phyloP scores from a whole-genome alignment of 2,113 vertebrate species.

The Choloepus hoffmanni region DNA sequence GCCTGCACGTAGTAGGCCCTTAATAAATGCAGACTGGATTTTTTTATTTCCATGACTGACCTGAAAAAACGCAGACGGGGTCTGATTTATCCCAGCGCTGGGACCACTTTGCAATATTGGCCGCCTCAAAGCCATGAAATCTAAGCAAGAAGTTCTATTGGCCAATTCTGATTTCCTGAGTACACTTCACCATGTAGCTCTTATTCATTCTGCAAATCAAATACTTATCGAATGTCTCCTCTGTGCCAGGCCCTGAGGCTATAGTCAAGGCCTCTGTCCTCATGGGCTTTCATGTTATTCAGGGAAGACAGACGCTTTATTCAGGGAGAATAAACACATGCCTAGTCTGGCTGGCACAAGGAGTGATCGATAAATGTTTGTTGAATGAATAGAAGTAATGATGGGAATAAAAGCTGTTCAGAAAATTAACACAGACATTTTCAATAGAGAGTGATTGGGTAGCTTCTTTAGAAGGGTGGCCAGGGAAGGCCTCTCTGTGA shows the following conservation, averaged over 20 bases:
- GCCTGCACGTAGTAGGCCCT: neutral
- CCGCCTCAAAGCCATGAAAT: neutral
- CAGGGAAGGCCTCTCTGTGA: neutral
- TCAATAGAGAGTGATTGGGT: neutral
- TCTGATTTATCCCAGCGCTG: neutral
- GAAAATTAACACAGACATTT: neutral
- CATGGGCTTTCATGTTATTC: neutral
- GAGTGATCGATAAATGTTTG: neutral
- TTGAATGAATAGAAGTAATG: neutral
- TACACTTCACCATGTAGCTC: neutral
- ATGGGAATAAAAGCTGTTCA: neutral
- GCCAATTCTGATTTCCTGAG: slow-evolving; percentile 53
- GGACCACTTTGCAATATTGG: neutral
- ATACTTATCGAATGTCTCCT: neutral
- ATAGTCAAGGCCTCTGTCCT: neutral
- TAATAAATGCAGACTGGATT: neutral
- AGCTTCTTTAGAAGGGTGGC: neutral
- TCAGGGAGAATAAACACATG: neutral
- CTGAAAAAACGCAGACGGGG: neutral
- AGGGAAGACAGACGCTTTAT: neutral
- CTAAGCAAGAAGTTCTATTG: neutral
- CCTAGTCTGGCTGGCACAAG: neutral
- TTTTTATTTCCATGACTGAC: neutral
- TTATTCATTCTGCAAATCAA: slow-evolving; percentile 47
- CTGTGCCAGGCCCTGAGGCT: neutral